Evolutionary conservation across 2,797 vertebrate genomes (phyloP).

Genomic region (Microctenopoma stevenorrisi): DNA sequence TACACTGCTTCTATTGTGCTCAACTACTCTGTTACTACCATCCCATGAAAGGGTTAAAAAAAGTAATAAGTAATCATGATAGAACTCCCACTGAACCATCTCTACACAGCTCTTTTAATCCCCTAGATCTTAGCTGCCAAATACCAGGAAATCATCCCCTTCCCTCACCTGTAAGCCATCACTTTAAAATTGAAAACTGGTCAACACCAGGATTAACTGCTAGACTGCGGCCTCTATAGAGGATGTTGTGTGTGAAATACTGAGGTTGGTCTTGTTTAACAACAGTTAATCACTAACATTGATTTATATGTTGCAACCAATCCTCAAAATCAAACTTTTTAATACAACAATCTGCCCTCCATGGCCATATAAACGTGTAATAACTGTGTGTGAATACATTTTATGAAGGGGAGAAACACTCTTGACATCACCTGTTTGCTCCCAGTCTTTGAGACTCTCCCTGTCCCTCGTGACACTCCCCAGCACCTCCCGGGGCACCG

Average conservation of each 20-base stretch:
- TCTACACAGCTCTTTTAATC: constrained; percentile 37
- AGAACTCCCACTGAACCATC: not conserved
- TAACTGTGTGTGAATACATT: not conserved
- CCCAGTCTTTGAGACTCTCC: constrained; percentile 88
- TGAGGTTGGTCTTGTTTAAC: not conserved
- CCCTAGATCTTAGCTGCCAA: not conserved
- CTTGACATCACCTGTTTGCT: constrained; percentile 84
- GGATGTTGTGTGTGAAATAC: not conserved
- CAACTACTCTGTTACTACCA: not conserved
- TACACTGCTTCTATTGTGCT: not conserved
- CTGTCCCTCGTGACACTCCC: constrained; percentile 91
- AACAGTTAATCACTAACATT: not conserved
- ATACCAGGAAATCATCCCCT: constrained; percentile 23
- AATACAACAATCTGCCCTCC: not conserved
- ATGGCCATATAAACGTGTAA: not conserved
- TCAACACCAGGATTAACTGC: not conserved
- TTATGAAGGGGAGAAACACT: not conserved
- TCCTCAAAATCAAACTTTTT: constrained; percentile 4
- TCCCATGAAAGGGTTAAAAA: constrained; percentile 3
- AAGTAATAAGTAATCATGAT: not conserved
- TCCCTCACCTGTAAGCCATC: not conserved
- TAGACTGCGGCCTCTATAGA: not conserved
- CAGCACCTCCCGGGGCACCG: constrained; percentile 90
- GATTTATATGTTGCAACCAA: not conserved
- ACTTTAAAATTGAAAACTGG: constrained; percentile 4